Evolutionary conservation across 2,797 vertebrate genomes (phyloP).

Genomic region (Coranthus polyacanthus): DNA sequence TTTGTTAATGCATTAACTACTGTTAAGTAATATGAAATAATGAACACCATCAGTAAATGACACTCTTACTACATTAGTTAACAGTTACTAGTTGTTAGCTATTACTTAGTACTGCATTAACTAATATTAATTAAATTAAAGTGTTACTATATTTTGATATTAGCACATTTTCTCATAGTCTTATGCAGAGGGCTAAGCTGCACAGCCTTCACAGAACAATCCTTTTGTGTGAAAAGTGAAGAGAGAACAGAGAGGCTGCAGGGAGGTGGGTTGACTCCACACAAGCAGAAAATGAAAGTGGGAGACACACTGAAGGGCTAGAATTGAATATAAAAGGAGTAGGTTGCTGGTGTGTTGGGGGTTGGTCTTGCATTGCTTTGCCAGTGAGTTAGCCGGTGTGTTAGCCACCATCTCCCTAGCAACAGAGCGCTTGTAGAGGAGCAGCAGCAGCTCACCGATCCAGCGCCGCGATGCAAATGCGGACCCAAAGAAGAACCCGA

Average conservation of each 20-base stretch:
- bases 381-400: slow-evolving; percentile 27
- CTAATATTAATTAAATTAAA: too few relatives aligned
- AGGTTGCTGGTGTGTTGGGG: neutral
- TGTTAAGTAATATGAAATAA: too few relatives aligned
- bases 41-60: too few relatives aligned
- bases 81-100: too few relatives aligned
- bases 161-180: too few relatives aligned
- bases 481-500: slow-evolving; percentile 28
- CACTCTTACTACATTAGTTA: too few relatives aligned
- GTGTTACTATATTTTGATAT: too few relatives aligned
- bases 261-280: slow-evolving; percentile 8
- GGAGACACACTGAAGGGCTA: slow-evolving; percentile 43
- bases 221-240: neutral
- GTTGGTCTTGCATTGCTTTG: slow-evolving; percentile 21
- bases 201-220: too few relatives aligned
- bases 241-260: neutral
- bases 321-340: slow-evolving; percentile 42
- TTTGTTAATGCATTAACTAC: too few relatives aligned
- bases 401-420: slow-evolving; percentile 66
- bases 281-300: slow-evolving; percentile 31
- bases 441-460: slow-evolving; percentile 32
- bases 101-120: too few relatives aligned
- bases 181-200: too few relatives aligned
- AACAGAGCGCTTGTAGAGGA: slow-evolving; percentile 68
- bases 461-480: slow-evolving; percentile 62